Evolutionary conservation across 2,888 invertebrate genomes (phyloP).

Genomic region (Metallyticus violacea): DNA sequence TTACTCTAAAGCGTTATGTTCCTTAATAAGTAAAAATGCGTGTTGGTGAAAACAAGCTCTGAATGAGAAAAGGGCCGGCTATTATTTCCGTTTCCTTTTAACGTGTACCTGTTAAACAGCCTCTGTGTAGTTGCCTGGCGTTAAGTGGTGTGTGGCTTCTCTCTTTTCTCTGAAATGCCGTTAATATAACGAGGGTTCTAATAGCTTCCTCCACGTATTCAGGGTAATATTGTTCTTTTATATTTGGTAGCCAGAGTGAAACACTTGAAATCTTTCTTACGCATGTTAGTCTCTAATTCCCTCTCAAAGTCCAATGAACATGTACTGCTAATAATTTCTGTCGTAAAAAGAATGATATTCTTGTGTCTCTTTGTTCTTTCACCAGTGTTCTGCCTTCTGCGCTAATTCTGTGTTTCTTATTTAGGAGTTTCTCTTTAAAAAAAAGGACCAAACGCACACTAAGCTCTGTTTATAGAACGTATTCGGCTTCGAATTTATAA

Average conservation of each 20-base stretch:
- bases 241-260: not conserved
- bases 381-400: too few species aligned
- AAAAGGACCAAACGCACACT: too few species aligned
- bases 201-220: not conserved
- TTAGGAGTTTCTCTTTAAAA: too few species aligned
- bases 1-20: not conserved
- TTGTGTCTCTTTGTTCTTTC: too few species aligned
- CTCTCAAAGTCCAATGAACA: not conserved
- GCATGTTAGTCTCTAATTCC: too few species aligned
- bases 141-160: not conserved
- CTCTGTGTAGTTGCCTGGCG: not conserved
- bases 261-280: not conserved
- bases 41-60: not conserved
- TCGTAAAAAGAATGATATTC: too few species aligned
- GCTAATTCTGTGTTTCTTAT: too few species aligned
- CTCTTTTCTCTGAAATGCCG: not conserved
- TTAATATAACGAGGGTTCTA: not conserved
- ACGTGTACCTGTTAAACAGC: not conserved
- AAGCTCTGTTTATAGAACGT: too few species aligned
- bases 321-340: too few species aligned
- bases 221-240: not conserved
- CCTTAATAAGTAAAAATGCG: not conserved
- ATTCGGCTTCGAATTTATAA: too few species aligned
- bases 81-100: not conserved
- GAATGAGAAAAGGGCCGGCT: not conserved